Conservation (phyloP, 2,797 vertebrate genomes). For the Anolis apletophallus region DNA sequence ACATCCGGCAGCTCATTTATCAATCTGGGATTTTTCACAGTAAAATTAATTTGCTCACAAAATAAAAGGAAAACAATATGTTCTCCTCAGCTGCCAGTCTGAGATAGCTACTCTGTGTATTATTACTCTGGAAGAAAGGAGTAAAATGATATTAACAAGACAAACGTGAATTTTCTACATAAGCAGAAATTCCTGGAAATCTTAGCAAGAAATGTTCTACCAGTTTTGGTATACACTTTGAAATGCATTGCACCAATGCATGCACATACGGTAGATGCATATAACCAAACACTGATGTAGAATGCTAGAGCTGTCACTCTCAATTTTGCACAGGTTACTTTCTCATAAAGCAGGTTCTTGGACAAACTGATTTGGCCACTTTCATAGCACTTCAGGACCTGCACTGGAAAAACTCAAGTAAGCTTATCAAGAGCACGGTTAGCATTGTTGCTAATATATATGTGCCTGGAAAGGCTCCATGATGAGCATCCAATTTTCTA, state of each 20-base stretch:
- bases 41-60: neutral
- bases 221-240: fast-evolving
- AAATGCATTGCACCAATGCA: neutral
- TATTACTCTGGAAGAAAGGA: neutral
- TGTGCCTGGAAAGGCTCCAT: no score
- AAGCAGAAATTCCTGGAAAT: fast-evolving
- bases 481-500: neutral
- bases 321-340: neutral
- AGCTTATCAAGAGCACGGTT: neutral
- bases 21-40: neutral
- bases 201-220: neutral
- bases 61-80: fast-evolving
- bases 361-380: neutral
- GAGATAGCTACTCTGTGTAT: neutral
- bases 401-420: neutral
- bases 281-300: neutral
- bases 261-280: no score
- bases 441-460: neutral
- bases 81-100: neutral
- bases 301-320: neutral
- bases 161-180: neutral
- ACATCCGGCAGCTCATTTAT: neutral
- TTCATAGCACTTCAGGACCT: neutral
- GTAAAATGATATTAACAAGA: neutral
- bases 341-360: neutral